Conservation (phyloP, 23 tunicate species). For the Styela clava region DNA sequence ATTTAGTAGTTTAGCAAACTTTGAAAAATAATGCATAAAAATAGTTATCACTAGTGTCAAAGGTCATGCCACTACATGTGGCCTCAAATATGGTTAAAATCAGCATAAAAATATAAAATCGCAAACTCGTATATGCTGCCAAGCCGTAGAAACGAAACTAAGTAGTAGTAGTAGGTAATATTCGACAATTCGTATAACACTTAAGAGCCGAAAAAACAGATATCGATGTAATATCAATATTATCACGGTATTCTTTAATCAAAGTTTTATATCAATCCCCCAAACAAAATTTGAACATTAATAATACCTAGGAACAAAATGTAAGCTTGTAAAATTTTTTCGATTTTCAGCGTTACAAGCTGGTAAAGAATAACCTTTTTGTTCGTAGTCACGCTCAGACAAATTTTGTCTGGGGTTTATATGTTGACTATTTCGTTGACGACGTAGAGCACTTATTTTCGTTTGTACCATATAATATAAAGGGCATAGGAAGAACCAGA, state of each 20-base stretch:
- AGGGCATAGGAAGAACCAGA: background rate
- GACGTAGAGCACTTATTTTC: too few species aligned
- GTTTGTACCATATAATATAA: conserved; percentile 14
- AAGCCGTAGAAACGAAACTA: background rate
- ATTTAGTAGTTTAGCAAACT: background rate
- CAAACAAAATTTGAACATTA: too few species aligned
- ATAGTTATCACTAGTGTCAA: conserved; percentile 28
- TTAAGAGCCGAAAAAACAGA: too few species aligned
- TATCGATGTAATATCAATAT: too few species aligned
- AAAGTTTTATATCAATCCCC: too few species aligned
- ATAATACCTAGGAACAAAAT: too few species aligned
- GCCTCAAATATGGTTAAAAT: conserved; percentile 10
- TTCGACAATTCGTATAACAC: background rate
- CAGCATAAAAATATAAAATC: conserved; percentile 28
- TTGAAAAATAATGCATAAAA: conserved; percentile 24
- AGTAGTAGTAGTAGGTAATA: background rate
- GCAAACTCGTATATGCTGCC: conserved; percentile 30
- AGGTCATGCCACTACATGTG: conserved; percentile 2
- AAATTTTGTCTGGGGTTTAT: too few species aligned
- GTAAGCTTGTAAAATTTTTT: too few species aligned
- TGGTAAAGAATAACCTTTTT: too few species aligned
- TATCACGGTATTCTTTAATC: too few species aligned
- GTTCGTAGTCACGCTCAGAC: too few species aligned
- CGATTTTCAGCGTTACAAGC: too few species aligned
- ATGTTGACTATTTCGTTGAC: conserved; percentile 16